Base-by-base conservation (phyloP, 2,113 vertebrate genomes). In the Phainopepla nitens region DNA sequence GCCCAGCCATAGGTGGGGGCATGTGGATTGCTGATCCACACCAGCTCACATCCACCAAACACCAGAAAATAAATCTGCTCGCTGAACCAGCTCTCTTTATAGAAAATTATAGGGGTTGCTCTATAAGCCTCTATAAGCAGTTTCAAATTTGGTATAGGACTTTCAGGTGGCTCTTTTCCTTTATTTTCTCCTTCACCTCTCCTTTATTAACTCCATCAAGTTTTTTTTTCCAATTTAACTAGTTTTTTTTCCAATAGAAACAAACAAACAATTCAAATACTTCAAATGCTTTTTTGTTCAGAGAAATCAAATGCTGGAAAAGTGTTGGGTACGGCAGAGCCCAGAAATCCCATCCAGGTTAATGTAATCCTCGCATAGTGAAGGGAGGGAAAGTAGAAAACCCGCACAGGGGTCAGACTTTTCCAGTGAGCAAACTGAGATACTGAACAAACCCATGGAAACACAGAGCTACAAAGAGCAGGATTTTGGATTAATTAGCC, bases 181-280 rank as follows among this genome's bases (percentile, higher is more conserved):
- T 27, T n/a, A 33, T 14, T 60, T 76, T 31, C 54, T 36, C 24
- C 17, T 75, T 23, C 20, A 58, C 47, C 28, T 73, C 7, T 24
- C 31, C 31, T 64, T 64, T 51, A 24, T 53, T 65, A 23, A 24
- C 20, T 45, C 20, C 49, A 20, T 12, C 13, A n/a, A n/a, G n/a
- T 0, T 0, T 6, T 14, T 19, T 44, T 44, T 22, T 27, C 8
- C 2, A 0, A 29, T 29, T 23, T 44, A n/a, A 21, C 6, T 15
- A 39, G 12, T 45, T 36, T 28, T 57, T 53, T 24, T 3, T 2
- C 14, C 25, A 11, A 39, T 35, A 15, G 21, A 36, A 54, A 45
- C 49, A 45, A 56, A 42, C 21, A 33, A 53, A 51, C 16, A 39
- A 15, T 50, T 62, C 29, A 44, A 36, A 35, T 12, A 15, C 19